These are phyloP conservation scores for Semaprochilodus insignis DNA, from an alignment of 2,797 vertebrate species.

Conservation along the genomic window DNA sequence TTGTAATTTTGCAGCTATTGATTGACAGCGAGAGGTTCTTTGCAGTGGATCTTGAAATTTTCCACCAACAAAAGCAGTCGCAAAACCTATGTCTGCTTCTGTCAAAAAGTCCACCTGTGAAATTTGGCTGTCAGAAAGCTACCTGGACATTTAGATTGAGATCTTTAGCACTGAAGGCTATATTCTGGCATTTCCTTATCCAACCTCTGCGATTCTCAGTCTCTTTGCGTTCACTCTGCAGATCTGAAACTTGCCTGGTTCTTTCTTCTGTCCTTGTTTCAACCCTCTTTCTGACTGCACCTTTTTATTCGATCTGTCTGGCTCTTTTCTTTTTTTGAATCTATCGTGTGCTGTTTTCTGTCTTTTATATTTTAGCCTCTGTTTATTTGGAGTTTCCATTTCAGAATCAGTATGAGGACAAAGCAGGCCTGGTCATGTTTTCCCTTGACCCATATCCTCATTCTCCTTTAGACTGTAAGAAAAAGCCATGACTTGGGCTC, in stretches of 20 bases:
- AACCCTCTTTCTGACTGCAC: background rate
- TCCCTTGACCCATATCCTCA: background rate
- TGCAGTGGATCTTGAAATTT: too few species aligned
- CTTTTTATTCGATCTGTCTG: constrained; percentile 1
- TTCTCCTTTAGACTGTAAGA: background rate
- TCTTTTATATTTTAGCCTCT: background rate
- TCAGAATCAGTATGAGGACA: background rate
- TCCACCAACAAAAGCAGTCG: too few species aligned
- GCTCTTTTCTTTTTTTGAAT: constrained; percentile 12
- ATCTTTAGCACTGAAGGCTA: background rate
- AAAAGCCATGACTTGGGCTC: too few species aligned
- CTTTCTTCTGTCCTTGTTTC: background rate
- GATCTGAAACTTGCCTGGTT: background rate
- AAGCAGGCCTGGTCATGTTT: background rate
- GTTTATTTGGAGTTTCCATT: background rate
- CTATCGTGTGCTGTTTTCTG: constrained; percentile 5
- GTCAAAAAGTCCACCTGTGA: too few species aligned
- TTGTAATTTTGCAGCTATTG: too few species aligned
- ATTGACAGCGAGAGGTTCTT: too few species aligned
- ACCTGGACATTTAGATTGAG: background rate
- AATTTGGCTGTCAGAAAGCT: too few species aligned
- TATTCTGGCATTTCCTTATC: background rate
- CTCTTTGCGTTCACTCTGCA: background rate
- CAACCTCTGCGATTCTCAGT: background rate
- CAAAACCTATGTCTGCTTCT: too few species aligned